Evolutionary conservation across 2,113 vertebrate species (phyloP).

Genomic region (Arothron firmamentum): DNA sequence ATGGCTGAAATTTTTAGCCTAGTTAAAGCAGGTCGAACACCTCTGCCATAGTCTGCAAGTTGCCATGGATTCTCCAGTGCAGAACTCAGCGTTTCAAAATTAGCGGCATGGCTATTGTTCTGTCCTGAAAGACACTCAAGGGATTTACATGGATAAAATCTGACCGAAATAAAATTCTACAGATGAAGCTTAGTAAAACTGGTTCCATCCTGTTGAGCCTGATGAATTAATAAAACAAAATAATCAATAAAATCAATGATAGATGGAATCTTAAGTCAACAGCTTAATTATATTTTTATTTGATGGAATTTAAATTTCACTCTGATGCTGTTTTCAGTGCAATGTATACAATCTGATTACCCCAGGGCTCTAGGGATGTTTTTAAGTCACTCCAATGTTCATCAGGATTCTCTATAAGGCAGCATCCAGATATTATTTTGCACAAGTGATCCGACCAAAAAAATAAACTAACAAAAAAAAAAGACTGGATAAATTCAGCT

Average conservation of each 20-base stretch:
- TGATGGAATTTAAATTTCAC: not conserved
- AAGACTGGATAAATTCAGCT: too few species aligned
- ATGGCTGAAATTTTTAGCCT: constrained; percentile 56
- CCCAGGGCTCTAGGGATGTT: not conserved
- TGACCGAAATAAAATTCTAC: constrained; percentile 31
- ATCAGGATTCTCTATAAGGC: not conserved
- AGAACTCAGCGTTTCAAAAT: constrained; percentile 14
- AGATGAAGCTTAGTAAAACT: not conserved
- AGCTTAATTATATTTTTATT: constrained; percentile 19
- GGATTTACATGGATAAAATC: constrained; percentile 21
- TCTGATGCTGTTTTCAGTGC: not conserved
- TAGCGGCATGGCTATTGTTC: constrained; percentile 31
- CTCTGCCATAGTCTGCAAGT: constrained; percentile 60
- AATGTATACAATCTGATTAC: not conserved
- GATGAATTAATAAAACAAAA: constrained; percentile 38
- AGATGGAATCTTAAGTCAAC: constrained; percentile 40
- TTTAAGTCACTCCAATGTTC: not conserved
- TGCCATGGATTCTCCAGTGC: constrained; percentile 46
- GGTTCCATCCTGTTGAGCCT: constrained; percentile 24
- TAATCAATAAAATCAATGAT: constrained; percentile 38
- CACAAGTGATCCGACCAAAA: too few species aligned
- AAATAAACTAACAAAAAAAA: too few species aligned
- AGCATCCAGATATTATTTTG: too few species aligned
- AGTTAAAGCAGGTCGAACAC: constrained; percentile 65
- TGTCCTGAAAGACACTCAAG: constrained; percentile 11